Base-by-base conservation (phyloP, 2,888 invertebrate species). In the Listrodromus nycthemerus region DNA sequence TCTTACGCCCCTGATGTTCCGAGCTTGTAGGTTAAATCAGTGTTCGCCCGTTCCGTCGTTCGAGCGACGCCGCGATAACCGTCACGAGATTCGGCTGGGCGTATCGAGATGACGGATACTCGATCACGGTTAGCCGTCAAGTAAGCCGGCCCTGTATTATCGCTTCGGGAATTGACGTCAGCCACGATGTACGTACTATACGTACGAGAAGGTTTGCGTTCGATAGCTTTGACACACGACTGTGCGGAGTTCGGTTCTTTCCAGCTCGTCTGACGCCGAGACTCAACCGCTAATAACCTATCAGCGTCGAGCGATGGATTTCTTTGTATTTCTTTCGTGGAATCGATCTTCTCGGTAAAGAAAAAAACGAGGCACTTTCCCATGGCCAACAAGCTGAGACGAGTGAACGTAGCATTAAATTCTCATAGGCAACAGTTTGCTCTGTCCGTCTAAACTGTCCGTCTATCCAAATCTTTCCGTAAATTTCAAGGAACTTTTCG, bases 111-210 rank as follows among this genome's bases (percentile, higher is more conserved):
- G 82, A 79, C 76, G 70, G 58, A 75, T 70, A 52, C 75, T 66
- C 79, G 70, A 69, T 82, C 69, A 69, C 58, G 73, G 63, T 30
- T 30, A 66, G 65, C 65, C 77, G 58, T 82, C 69, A n/a, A 79
- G 76, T 77, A 76, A 71, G 73, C 79, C 71, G 75, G 82, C 61
- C 65, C 33, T 71, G 73, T 69, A 75, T 81, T 84, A 84, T 81
- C 84, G 50, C 55, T 78, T 78, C 65, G 81, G 76, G 82, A 80
- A 85, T 82, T 85, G 84, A 85, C 84, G 84, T 85, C 84, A 85
- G 71, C 55, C 55, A 8, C 79, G 66, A 66, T 71, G 76, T 63
- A 80, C 69, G 45, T 55, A 55, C 65, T 41, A 48, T 50, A 63
- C 37, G 33, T 27, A 63, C 33, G 69, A 16, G 65, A 65, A 30